phyloP scores from a whole-genome alignment of 2,797 vertebrate genomes.

The Uromys caudimaculatus region DNA sequence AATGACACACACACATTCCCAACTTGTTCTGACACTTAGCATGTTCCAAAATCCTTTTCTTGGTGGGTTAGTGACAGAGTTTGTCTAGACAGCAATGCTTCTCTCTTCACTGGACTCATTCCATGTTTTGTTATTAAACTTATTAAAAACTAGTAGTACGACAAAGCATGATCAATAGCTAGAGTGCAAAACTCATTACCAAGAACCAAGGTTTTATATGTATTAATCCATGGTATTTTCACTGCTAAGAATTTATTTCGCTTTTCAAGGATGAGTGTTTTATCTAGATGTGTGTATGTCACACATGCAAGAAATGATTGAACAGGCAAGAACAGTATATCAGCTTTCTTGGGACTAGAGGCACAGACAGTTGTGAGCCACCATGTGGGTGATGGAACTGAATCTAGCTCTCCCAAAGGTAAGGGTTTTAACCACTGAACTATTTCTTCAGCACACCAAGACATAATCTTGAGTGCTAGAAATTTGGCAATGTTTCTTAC shows the following conservation, averaged over 20 bases:
- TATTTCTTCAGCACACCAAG: not conserved
- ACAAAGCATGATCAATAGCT: not conserved
- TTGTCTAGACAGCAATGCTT: not conserved
- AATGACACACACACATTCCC: not conserved
- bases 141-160: not conserved
- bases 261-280: not conserved
- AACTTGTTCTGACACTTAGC: conserved; percentile 47
- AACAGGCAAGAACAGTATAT: not conserved
- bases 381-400: not conserved
- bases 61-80: not conserved
- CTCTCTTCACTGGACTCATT: not conserved
- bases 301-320: not conserved
- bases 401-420: no score
- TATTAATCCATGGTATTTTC: not conserved
- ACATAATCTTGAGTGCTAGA: not conserved
- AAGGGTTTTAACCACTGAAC: no score
- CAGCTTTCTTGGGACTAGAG: not conserved
- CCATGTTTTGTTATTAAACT: not conserved
- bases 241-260: not conserved
- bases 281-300: not conserved
- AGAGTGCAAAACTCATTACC: not conserved
- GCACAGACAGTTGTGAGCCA: not conserved
- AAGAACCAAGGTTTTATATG: not conserved
- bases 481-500: not conserved
- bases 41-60: conserved; percentile 41